Evolutionary conservation across 1,140 invertebrate species (phyloP).

Genomic region (Drosophila grimshawi): DNA sequence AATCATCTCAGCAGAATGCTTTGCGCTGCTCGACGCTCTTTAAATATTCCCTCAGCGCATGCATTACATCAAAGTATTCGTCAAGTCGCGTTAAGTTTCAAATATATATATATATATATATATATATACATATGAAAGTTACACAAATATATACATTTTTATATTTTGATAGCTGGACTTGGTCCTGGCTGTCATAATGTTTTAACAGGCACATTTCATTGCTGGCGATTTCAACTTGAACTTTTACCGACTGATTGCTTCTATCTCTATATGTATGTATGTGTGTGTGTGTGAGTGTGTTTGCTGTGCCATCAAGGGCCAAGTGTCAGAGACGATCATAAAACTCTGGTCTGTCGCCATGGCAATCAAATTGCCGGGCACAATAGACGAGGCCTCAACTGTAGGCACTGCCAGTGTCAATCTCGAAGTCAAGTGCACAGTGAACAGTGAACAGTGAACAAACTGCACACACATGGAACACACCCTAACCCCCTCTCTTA

Average conservation of each 20-base stretch:
- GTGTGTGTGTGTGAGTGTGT: slow-evolving; percentile 3
- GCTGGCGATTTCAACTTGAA: slow-evolving; percentile 42
- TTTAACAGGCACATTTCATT: slow-evolving; percentile 70
- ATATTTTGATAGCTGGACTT: slow-evolving; percentile 24
- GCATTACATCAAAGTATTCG: slow-evolving; percentile 31
- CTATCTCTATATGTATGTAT: slow-evolving; percentile 1
- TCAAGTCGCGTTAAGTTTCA: slow-evolving; percentile 4
- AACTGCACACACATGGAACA: slow-evolving; percentile 16
- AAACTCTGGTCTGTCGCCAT: slow-evolving; percentile 36
- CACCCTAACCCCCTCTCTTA: not conserved
- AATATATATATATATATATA: slow-evolving; percentile 25
- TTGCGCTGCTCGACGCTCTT: slow-evolving; percentile 36
- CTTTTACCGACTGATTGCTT: slow-evolving; percentile 54
- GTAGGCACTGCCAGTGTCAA: slow-evolving; percentile 42
- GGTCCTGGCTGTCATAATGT: slow-evolving; percentile 65
- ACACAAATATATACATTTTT: not conserved
- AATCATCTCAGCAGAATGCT: slow-evolving; percentile 61
- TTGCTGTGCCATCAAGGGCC: slow-evolving; percentile 27
- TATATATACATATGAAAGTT: slow-evolving; percentile 28
- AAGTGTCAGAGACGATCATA: slow-evolving; percentile 41
- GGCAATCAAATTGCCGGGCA: slow-evolving; percentile 47
- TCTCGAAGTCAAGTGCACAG: slow-evolving; percentile 44
- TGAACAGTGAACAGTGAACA: not conserved
- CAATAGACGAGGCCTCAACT: slow-evolving; percentile 40
- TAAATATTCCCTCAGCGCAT: slow-evolving; percentile 61